Base-by-base conservation (phyloP, 2,797 vertebrate genomes). In the Tiaroga cobitis region DNA sequence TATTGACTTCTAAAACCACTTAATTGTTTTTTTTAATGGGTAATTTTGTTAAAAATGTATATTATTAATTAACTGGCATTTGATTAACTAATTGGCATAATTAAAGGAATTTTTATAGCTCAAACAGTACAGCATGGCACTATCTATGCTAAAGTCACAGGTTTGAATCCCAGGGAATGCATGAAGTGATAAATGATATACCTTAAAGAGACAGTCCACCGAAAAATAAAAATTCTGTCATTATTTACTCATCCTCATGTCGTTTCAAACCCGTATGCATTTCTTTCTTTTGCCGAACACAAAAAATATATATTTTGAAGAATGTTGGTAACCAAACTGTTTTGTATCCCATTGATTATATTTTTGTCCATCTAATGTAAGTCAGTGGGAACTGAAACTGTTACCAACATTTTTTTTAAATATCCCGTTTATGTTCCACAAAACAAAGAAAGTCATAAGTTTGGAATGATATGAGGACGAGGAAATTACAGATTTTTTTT, bases 401-500 rank as follows among this genome's bases (percentile, higher is more conserved):
- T 8, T 15, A 46, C n/a, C n/a, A 72, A 26, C 13, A 16, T 68
- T n/a, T 5, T 41, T 41, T 46, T 4, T 46, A 41, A 41, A 41
- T 72, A 43, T 49, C 43, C 10, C 18, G 43, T 72, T 43, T 34
- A 29, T 32, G 29, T 65, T 65, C 26, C 63, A 65, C 26, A 65
- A 32, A 65, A 65, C 26, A 65, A 29, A 32, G 29, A 65, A 65
- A 32, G 26, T 18, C 26, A 65, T 29, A 9, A 13, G n/a, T 41
- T n/a, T 69, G 7, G 69, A n/a, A n/a, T n/a, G n/a, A n/a, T n/a
- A n/a, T n/a, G n/a, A n/a, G 4, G 65, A 34, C 1, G 29, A 56
- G 3, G 21, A 24, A 24, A 13, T 6, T 8, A n/a, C 37, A 39
- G 9, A 16, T 16, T 72, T 16, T 13, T 0, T 0, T 0, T 6